Percentiles rank a stretch among this genome's conserved stretches.
These are phyloP conservation scores for Verasper variegatus DNA, from an alignment of 2,113 vertebrate genomes.

Conservation along the genomic window DNA sequence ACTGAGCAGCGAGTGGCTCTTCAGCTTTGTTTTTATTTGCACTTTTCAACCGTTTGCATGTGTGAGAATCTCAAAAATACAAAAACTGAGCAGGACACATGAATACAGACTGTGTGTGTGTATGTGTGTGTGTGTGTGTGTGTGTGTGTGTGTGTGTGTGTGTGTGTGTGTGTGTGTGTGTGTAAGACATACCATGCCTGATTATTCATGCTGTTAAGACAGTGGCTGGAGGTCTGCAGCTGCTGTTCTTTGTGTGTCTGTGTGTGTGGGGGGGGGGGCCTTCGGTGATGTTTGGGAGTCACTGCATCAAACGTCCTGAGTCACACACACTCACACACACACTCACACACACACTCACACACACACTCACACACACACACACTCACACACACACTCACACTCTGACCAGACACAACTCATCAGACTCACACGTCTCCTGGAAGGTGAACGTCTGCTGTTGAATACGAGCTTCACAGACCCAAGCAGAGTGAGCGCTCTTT, in stretches of 20 bases:
- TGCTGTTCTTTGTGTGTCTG: constrained; percentile 57
- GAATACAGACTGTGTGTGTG: constrained; percentile 4
- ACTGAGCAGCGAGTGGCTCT: accelerated
- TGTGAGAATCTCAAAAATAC: constrained; percentile 31
- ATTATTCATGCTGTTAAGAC: constrained; percentile 65
- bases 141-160: neutral
- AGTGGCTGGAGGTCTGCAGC: constrained; percentile 41
- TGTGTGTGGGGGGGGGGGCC: constrained; percentile 15
- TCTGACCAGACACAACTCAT: constrained; percentile 34
- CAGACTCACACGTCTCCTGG: neutral
- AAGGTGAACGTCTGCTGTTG: too few relatives aligned
- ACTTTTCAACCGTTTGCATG: neutral
- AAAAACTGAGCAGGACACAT: neutral
- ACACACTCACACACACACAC: neutral
- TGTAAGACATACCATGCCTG: constrained; percentile 47
- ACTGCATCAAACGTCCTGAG: constrained; percentile 13
- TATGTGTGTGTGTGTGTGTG: constrained; percentile 1
- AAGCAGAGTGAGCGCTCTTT: too few relatives aligned
- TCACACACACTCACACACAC: neutral
- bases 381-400: neutral
- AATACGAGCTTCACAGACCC: too few relatives aligned
- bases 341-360: neutral
- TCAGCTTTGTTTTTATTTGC: neutral
- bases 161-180: constrained; percentile 22
- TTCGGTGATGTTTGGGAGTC: constrained; percentile 7